Evolutionary conservation across 2,113 vertebrate genomes (phyloP).

Genomic region (Orthonyx spaldingii): DNA sequence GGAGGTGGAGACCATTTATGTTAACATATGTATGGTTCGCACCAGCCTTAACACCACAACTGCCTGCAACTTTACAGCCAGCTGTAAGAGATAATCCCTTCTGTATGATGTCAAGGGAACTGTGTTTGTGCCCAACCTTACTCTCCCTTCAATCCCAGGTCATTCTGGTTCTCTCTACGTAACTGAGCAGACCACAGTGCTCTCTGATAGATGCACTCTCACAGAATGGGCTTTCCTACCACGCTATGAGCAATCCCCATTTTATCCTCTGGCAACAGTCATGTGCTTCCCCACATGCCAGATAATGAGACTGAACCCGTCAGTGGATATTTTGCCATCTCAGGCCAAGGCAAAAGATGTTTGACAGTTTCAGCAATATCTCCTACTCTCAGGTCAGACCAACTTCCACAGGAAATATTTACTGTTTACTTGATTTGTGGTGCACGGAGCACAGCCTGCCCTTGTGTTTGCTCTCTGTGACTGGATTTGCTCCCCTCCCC

Average conservation of each 20-base stretch:
- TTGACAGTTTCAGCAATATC: background rate
- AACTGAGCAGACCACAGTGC: background rate
- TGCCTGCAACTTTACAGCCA: background rate
- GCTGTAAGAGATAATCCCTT: background rate
- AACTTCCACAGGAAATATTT: background rate
- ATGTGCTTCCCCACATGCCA: background rate
- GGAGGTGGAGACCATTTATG: background rate
- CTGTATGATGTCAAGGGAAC: background rate
- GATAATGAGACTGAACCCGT: background rate
- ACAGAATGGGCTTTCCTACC: background rate
- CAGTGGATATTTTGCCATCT: background rate
- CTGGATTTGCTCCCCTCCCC: background rate
- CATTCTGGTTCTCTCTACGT: background rate
- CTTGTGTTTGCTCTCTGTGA: background rate
- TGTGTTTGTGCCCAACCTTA: background rate
- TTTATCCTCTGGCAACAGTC: background rate
- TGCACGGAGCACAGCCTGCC: rapidly evolving
- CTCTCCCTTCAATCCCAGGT: background rate
- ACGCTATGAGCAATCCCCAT: background rate
- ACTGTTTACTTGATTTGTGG: background rate
- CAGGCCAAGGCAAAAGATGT: rapidly evolving
- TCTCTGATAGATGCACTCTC: rapidly evolving
- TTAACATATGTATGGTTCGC: background rate
- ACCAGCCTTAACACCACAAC: background rate
- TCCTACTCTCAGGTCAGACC: background rate